Evolutionary conservation across 1,140 invertebrate species (phyloP).

Genomic region (Cataglyphis hispanica): DNA sequence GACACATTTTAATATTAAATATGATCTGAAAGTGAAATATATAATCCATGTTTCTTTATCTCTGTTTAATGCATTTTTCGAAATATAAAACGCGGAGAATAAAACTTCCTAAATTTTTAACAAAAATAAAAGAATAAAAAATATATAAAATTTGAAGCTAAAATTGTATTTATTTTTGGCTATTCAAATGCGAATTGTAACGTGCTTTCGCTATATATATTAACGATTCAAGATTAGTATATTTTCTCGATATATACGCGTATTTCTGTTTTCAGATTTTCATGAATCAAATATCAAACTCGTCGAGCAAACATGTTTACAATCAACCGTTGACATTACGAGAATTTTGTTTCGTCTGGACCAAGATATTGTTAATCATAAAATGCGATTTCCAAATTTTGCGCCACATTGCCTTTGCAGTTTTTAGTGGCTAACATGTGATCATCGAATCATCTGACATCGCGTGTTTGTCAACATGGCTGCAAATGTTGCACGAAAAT

Average conservation of each 20-base stretch:
- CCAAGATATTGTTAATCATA: neutral
- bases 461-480: neutral
- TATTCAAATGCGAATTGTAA: neutral
- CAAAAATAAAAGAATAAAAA: neutral
- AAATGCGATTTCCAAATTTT: slow-evolving; percentile 37
- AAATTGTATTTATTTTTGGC: neutral
- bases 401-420: slow-evolving; percentile 17
- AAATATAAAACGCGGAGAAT: neutral
- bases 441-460: slow-evolving; percentile 34
- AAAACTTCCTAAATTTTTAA: neutral
- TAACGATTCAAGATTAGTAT: neutral
- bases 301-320: slow-evolving; percentile 36
- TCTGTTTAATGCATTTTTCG: neutral
- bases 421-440: slow-evolving; percentile 11
- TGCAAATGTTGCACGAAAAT: neutral
- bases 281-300: slow-evolving; percentile 5
- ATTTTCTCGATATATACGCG: slow-evolving; percentile 7
- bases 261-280: slow-evolving; percentile 19
- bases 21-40: neutral
- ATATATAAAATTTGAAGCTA: neutral
- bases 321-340: slow-evolving; percentile 6
- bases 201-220: neutral
- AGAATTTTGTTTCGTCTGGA: neutral
- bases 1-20: slow-evolving; percentile 26
- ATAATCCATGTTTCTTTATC: neutral